These are phyloP conservation scores for Sarcophaga subvicina DNA, from an alignment of 2,888 invertebrate genomes.

Conservation along the genomic window DNA sequence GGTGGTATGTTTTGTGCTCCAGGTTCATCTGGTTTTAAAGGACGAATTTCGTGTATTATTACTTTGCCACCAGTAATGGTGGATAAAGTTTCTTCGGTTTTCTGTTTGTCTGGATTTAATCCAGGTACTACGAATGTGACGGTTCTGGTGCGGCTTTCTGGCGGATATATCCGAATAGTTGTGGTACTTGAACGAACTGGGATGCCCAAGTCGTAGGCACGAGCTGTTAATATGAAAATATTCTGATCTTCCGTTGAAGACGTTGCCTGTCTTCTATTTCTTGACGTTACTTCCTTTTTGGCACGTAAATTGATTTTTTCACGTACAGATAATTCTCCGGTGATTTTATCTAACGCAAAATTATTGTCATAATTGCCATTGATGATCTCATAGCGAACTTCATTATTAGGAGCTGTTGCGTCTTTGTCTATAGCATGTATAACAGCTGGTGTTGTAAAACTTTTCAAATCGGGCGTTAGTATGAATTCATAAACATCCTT, in stretches of 20 bases:
- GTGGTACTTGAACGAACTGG: slow-evolving; percentile 89
- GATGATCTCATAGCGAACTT: slow-evolving; percentile 91
- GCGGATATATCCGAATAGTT: slow-evolving; percentile 89
- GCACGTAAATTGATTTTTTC: slow-evolving; percentile 81
- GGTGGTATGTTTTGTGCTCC: slow-evolving; percentile 84
- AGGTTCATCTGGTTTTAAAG: slow-evolving; percentile 84
- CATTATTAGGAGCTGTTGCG: slow-evolving; percentile 92
- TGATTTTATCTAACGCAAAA: slow-evolving; percentile 88
- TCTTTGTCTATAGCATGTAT: slow-evolving; percentile 93
- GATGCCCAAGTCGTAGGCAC: slow-evolving; percentile 93
- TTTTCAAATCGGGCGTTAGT: slow-evolving; percentile 87
- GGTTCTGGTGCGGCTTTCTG: slow-evolving; percentile 88
- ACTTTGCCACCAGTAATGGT: slow-evolving; percentile 91
- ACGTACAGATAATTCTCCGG: slow-evolving; percentile 88
- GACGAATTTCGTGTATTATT: slow-evolving; percentile 88
- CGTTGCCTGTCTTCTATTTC: slow-evolving; percentile 70
- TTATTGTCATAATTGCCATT: slow-evolving; percentile 89
- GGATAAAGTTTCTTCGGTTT: slow-evolving; percentile 89
- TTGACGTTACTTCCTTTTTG: slow-evolving; percentile 78
- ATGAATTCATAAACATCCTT: slow-evolving; percentile 91
- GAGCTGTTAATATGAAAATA: slow-evolving; percentile 86
- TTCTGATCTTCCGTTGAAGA: slow-evolving; percentile 68
- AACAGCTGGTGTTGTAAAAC: slow-evolving; percentile 90
- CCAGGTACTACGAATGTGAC: slow-evolving; percentile 93
- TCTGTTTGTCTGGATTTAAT: slow-evolving; percentile 87